A percentile compares a stretch with the other conserved stretches of the same genome.
These are phyloP conservation scores for Yponomeuta cagnagella DNA, from an alignment of 2,888 invertebrate species.

Conservation along the genomic window DNA sequence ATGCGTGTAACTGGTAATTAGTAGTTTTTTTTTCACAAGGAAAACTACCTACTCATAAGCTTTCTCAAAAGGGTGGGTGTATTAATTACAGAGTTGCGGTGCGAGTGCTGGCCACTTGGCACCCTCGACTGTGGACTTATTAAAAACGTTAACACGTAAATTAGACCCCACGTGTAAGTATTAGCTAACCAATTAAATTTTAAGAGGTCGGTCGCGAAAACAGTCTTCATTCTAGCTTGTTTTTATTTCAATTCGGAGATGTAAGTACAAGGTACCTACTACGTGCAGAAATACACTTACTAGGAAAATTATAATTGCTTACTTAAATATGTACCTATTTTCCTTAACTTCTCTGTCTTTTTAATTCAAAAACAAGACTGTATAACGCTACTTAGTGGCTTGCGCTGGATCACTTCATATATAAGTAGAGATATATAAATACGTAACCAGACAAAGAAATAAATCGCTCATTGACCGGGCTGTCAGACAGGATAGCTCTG, in stretches of 20 bases:
- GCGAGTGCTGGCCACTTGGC: conserved; percentile 70
- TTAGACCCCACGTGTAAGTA: conserved; percentile 64
- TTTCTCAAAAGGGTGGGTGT: conserved; percentile 62
- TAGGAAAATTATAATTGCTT: too few species aligned
- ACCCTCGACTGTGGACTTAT: conserved; percentile 66
- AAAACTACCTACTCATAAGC: conserved; percentile 75
- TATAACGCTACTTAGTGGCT: too few species aligned
- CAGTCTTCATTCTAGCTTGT: not conserved
- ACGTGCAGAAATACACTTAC: too few species aligned
- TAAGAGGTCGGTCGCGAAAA: conserved; percentile 40
- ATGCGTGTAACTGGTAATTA: conserved; percentile 59
- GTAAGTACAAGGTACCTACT: too few species aligned
- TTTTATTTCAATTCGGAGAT: not conserved
- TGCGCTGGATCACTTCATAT: too few species aligned
- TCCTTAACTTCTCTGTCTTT: too few species aligned
- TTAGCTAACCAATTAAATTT: conserved; percentile 72
- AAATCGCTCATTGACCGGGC: too few species aligned
- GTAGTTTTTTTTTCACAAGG: conserved; percentile 63
- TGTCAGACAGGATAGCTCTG: too few species aligned
- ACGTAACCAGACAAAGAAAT: too few species aligned
- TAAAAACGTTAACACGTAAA: conserved; percentile 75
- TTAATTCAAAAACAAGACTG: too few species aligned
- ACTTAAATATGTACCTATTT: too few species aligned
- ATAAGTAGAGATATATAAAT: too few species aligned
- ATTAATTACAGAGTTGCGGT: conserved; percentile 71